These are phyloP conservation scores for Psilopsiagon aymara DNA, from an alignment of 2,113 vertebrate species.

Conservation along the genomic window DNA sequence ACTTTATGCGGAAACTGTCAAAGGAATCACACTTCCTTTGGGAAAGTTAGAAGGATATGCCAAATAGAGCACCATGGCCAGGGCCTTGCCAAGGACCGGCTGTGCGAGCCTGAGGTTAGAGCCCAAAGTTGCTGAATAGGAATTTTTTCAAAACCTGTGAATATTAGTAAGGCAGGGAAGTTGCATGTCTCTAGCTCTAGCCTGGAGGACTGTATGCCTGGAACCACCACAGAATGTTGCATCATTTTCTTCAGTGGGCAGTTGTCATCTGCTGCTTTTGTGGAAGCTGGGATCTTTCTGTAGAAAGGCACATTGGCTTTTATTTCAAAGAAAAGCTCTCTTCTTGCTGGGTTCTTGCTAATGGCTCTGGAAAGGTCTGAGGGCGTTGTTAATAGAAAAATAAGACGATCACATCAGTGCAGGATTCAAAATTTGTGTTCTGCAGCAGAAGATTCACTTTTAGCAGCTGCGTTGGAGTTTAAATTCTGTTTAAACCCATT, in stretches of 20 bases:
- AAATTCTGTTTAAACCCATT: background rate
- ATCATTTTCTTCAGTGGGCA: background rate
- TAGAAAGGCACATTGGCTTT: background rate
- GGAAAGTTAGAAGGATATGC: background rate
- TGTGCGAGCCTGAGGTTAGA: background rate
- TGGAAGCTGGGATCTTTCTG: background rate
- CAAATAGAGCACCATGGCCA: background rate
- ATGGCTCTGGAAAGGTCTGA: background rate
- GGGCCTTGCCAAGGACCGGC: background rate
- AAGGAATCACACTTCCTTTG: background rate
- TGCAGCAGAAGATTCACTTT: background rate
- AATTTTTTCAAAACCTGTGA: conserved; percentile 15
- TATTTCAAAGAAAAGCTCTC: background rate
- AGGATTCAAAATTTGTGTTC: background rate
- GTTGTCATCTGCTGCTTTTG: background rate
- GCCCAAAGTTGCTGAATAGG: conserved; percentile 9
- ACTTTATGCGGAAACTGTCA: background rate
- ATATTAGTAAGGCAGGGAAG: background rate
- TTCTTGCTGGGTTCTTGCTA: background rate
- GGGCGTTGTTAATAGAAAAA: background rate
- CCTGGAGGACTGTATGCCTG: background rate
- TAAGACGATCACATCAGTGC: background rate
- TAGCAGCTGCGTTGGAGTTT: background rate
- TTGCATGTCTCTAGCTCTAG: background rate
- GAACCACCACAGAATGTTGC: background rate